Evolutionary conservation across 2,113 vertebrate genomes (phyloP), one percentile per base, ranked within the genome.

Genomic region (Saccopteryx bilineata): DNA sequence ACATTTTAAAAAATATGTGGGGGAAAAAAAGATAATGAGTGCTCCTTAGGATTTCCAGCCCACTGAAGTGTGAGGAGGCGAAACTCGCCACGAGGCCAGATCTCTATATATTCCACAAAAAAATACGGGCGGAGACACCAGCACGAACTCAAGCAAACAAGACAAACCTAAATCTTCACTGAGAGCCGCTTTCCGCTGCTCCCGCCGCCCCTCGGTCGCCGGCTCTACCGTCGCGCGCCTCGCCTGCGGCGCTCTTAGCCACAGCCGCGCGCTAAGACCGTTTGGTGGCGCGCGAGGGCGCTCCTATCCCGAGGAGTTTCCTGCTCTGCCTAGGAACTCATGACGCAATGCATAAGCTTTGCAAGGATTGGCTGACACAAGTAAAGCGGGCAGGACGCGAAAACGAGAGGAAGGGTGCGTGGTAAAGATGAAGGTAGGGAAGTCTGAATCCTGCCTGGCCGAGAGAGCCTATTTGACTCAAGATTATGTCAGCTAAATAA

Each of bases 321-420:
- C 65, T 23, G 23, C 86, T 91, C 94, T 60, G 82, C 96, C 91
- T 46, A 79, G 97, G 79, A 92, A 97, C 97, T 72, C 39, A 5
- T 97, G 92, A 97, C 93, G 95, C 81, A 0, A 2, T 0, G 2
- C 19, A 17, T 48, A 9, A 7, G 9, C 46, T 63, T 75, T 23
- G 50, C 61, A 4, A 28, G 39, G 66, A 0, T 96, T 97, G 96
- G 94, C 48, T 91, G 81, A 80, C 28, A 48, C 21, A 0, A n/a
- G 46, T 3, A 33, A 33, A 19, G n/a, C 1, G 11, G 31, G 7
- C 65, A 2, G 68, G 48, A 72, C 65, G 60, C 26, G 24, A 71
- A 58, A 72, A 63, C 0, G 11, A 63, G 18, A 9, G 23, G 14
- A 79, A 48, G 11, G 33, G 52, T 4, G 46, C 14, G 6, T 4